Conservation (phyloP, 1,140 invertebrate species). For the Drosophila jambulina region DNA sequence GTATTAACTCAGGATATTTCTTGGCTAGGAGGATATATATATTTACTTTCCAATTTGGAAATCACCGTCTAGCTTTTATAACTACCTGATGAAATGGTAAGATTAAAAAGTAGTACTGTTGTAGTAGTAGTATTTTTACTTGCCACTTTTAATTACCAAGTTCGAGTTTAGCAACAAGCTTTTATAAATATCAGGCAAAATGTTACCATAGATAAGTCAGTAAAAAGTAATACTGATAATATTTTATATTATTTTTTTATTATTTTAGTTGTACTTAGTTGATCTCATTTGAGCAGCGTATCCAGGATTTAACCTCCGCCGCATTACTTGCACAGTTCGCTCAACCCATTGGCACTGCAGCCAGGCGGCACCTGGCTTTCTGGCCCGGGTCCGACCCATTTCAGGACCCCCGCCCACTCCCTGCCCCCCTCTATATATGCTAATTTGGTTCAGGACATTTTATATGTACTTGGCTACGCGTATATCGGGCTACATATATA, state of each 20-base stretch:
- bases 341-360: conserved; percentile 16
- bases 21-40: too few relatives aligned
- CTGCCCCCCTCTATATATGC: conserved; percentile 51
- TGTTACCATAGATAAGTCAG: neutral
- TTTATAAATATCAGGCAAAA: neutral
- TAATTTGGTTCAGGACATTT: conserved; percentile 78
- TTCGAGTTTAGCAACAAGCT: too few relatives aligned
- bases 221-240: neutral
- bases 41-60: too few relatives aligned
- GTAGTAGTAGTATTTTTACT: neutral
- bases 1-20: too few relatives aligned
- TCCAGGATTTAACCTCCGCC: neutral
- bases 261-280: too few relatives aligned
- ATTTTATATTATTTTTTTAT: neutral
- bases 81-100: too few relatives aligned
- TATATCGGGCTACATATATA: conserved; percentile 22
- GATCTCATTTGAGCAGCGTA: neutral
- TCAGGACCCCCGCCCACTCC: neutral
- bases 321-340: conserved; percentile 9
- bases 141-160: neutral
- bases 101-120: too few relatives aligned
- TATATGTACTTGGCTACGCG: conserved; percentile 27
- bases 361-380: conserved; percentile 46
- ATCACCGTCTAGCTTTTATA: too few relatives aligned
- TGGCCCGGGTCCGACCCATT: conserved; percentile 10